Base-by-base conservation (phyloP, 1,140 invertebrate genomes). In the Lordiphosa mommai region DNA sequence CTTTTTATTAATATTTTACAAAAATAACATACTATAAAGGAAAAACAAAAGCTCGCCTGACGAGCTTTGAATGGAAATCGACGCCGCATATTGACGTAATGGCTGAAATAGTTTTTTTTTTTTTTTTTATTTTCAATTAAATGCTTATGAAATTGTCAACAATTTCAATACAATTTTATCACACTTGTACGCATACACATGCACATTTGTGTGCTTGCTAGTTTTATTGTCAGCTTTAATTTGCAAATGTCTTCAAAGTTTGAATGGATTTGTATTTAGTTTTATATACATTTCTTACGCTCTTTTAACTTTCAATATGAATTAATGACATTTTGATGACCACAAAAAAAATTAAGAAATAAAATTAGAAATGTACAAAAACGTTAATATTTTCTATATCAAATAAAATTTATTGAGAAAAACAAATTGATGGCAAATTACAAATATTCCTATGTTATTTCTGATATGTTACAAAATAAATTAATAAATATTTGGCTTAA, bases 1-100 rank as follows among this genome's bases (percentile, higher is more conserved):
- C 53, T 30, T 60, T 27, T 68, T 68, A 68, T 68, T 68, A 68
- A 68, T 68, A 68, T 68, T 68, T 67, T 68, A 68, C 44, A 47
- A 29, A 27, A 32, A 33, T 14, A 66, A 57, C 43, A 56, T 27
- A 20, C n/a, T n/a, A 17, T 16, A 66, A 41, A 27, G 17, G 14
- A 8, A 17, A 43, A n/a, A 47, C 14, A 30, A 9, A 33, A 30
- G n/a, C n/a, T n/a, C 7, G 29, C 10, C 8, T 67, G 63, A 59
- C 47, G 55, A 68, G 29, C 57, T 40, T 68, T 29, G 37, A 68
- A 67, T 67, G 63, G 29, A 23, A 47, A 67, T 51, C 59, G 23
- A 38, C n/a, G 29, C 16, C 65, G 41, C 64, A 36, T 43, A 34
- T 59, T 68, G 55, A 49, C 55, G 47, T 59, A 68, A 68, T 59